Conservation (phyloP, 2,888 invertebrate species). For the Sycophila texana region DNA sequence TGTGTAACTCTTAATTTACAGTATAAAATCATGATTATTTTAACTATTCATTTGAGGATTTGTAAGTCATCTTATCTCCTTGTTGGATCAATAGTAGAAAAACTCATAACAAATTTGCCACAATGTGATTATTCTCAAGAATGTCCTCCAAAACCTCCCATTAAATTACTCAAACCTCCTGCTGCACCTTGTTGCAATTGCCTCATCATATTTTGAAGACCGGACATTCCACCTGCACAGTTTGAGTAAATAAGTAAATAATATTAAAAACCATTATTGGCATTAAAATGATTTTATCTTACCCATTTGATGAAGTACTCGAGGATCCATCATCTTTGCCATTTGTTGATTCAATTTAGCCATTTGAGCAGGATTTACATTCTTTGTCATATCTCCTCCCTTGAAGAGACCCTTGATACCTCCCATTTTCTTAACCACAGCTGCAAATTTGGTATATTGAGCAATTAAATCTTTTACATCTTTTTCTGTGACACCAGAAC, state of each 20-base stretch:
- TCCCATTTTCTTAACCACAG: slow-evolving; percentile 99
- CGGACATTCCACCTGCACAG: slow-evolving; percentile 92
- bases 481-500: slow-evolving; percentile 94
- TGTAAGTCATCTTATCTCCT: slow-evolving; percentile 76
- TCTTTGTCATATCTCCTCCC: slow-evolving; percentile 98
- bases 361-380: slow-evolving; percentile 99
- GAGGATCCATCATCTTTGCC: slow-evolving; percentile 99
- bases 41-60: slow-evolving; percentile 65
- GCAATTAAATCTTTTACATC: slow-evolving; percentile 98
- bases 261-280: not conserved
- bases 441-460: slow-evolving; percentile 99
- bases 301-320: slow-evolving; percentile 96
- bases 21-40: slow-evolving; percentile 40
- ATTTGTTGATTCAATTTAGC: slow-evolving; percentile 99
- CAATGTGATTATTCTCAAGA: slow-evolving; percentile 66
- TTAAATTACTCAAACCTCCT: slow-evolving; percentile 78
- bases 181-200: slow-evolving; percentile 86
- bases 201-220: slow-evolving; percentile 98
- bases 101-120: slow-evolving; percentile 20
- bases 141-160: slow-evolving; percentile 79
- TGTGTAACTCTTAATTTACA: slow-evolving; percentile 42
- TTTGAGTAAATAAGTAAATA: slow-evolving; percentile 20
- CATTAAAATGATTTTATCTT: slow-evolving; percentile 52
- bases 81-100: slow-evolving; percentile 35
- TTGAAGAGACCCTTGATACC: slow-evolving; percentile 99